Conservation (phyloP, 92 coral and sea anemone genomes). For the Chrysogorgia sp. region DNA sequence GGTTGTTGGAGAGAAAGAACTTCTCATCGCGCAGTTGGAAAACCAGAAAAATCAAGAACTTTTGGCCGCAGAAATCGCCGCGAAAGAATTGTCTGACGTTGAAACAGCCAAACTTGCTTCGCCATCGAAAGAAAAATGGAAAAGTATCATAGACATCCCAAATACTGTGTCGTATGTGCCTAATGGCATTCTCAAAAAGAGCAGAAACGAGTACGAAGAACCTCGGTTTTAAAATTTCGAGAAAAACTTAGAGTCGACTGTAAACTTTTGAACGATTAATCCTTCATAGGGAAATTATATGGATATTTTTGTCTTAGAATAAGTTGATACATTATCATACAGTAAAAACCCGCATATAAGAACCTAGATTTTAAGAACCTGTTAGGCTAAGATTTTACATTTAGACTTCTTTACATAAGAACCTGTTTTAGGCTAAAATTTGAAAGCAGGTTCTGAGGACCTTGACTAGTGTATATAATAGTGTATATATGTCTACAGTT, state of each 20-base stretch:
- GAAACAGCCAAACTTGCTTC: background rate
- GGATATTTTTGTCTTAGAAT: background rate
- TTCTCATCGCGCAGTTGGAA: conserved; percentile 4
- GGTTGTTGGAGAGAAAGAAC: conserved; percentile 29
- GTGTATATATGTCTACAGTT: too few species aligned
- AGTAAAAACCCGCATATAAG: too few species aligned
- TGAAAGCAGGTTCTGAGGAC: too few species aligned
- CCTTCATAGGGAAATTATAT: background rate
- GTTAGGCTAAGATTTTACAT: too few species aligned
- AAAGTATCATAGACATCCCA: conserved; percentile 23
- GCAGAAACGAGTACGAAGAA: background rate
- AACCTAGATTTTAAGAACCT: too few species aligned
- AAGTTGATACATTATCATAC: too few species aligned
- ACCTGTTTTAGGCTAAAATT: too few species aligned
- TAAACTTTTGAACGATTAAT: background rate
- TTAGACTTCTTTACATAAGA: too few species aligned
- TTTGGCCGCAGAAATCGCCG: conserved; percentile 3
- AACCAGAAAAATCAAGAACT: conserved; percentile 36
- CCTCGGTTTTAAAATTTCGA: background rate
- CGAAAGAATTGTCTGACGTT: background rate
- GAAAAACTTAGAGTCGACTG: too few species aligned
- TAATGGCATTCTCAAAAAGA: background rate
- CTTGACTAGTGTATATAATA: too few species aligned
- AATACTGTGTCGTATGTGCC: background rate
- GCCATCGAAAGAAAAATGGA: conserved; percentile 24